Evolutionary conservation across 2,797 vertebrate species (phyloP).

Genomic region (Chiloscyllium punctatum): DNA sequence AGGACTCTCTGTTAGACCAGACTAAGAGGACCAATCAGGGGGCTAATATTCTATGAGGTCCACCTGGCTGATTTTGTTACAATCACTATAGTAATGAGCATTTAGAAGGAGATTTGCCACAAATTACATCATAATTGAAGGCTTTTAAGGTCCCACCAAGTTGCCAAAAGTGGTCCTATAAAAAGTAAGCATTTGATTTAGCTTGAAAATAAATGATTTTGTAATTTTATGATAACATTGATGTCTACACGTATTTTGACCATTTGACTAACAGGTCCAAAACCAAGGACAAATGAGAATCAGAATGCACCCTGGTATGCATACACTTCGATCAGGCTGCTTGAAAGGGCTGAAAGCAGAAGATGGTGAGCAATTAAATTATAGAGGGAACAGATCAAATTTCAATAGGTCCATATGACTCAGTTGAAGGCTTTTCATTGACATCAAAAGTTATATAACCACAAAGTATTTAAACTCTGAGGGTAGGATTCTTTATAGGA

Average conservation of each 20-base stretch:
- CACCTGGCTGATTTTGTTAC: too few relatives aligned
- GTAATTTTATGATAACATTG: too few relatives aligned
- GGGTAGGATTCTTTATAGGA: too few relatives aligned
- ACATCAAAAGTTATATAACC: neutral
- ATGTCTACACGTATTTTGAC: too few relatives aligned
- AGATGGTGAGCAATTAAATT: neutral
- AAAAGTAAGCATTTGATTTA: neutral
- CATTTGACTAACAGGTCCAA: neutral
- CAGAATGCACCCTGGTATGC: neutral
- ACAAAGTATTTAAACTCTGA: neutral
- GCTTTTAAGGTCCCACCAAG: neutral
- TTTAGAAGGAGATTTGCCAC: too few relatives aligned
- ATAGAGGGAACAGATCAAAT: neutral
- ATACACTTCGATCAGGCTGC: neutral
- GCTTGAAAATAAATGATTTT: neutral
- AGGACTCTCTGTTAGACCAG: too few relatives aligned
- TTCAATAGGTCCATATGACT: neutral
- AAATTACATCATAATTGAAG: neutral
- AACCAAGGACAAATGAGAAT: neutral
- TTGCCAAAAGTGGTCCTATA: neutral
- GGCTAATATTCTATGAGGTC: too few relatives aligned
- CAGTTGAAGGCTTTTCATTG: neutral
- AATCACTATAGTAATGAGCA: too few relatives aligned
- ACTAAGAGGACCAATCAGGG: too few relatives aligned
- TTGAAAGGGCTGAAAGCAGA: neutral